Percentiles rank a stretch among this genome's conserved stretches.
Evolutionary conservation across 2,113 vertebrate species (phyloP).

Genomic region (Pungitius pungitius): DNA sequence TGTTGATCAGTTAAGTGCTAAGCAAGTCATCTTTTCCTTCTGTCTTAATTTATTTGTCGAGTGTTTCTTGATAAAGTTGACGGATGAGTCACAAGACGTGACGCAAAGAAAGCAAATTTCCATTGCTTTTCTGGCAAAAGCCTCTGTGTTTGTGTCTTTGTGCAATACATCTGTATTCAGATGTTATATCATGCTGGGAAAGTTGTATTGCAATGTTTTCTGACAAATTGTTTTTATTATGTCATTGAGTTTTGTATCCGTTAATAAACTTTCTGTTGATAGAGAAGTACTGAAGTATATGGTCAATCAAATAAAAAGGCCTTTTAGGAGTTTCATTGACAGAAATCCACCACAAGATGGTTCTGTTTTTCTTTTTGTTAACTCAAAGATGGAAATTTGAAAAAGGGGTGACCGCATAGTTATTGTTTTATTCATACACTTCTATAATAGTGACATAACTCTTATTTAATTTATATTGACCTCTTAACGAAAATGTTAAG

Average conservation of each 20-base stretch:
- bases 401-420: background rate
- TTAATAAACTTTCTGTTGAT: background rate
- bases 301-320: background rate
- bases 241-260: background rate
- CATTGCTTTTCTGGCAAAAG: conserved; percentile 18
- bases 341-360: conserved; percentile 45
- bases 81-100: conserved; percentile 7
- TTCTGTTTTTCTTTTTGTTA: background rate
- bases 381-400: background rate
- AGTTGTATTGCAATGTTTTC: conserved; percentile 3
- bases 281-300: background rate
- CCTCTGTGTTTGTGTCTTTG: conserved; percentile 9
- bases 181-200: conserved; percentile 14
- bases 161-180: conserved; percentile 14
- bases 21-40: conserved; percentile 1
- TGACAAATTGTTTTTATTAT: conserved; percentile 17
- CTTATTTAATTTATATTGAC: background rate
- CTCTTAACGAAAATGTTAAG: background rate
- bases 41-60: conserved; percentile 53
- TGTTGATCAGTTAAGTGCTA: background rate
- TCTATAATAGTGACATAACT: background rate
- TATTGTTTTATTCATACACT: background rate
- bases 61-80: conserved; percentile 12
- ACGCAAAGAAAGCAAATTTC: conserved; percentile 13
- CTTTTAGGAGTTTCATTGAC: conserved; percentile 23